Evolutionary conservation across 2,888 invertebrate species (phyloP), one percentile per base, ranked within the genome.

Genomic region (Gymnocheta viridis): DNA sequence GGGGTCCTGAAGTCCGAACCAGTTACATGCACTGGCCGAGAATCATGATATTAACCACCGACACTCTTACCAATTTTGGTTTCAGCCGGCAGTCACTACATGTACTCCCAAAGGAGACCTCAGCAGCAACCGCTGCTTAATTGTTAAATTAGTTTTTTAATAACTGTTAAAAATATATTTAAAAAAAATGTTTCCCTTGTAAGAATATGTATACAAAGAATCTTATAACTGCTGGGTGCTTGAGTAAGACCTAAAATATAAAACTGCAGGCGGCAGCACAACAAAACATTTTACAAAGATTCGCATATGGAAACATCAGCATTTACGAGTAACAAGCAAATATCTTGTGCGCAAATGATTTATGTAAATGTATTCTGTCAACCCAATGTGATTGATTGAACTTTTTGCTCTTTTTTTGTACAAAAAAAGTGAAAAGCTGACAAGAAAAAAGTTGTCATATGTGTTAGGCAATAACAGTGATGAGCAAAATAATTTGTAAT

Each of bases 291-390:
- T 24, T 69, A n/a, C 35, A 62, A 74, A 69, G 47, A 72, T 66
- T 77, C 67, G 51, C 67, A 78, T 51, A 67, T 70, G 69, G 47
- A 56, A 64, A 76, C 62, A 70, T 70, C 64, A 73, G 54, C 66
- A 41, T 62, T 82, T 62, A n/a, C n/a, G n/a, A n/a, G n/a, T n/a
- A 72, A 54, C 77, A 67, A 56, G 41, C 62, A 54, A 41, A 62
- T 73, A 82, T 56, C 49, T 78, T 60, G 35, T 66, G 51, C 66
- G 27, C 64, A 78, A 49, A 67, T 78, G 78, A 78, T 82, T 82
- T 72, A 82, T 78, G 77, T 51, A 78, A 82, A 78, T 82, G 73
- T 78, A 78, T 82, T 60, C 77, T 82, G 82, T 56, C 82, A 77
- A 67, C 60, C 51, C 51, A 67, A 78, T 24, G 60, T 82, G 82